Conservation (phyloP, 2,113 vertebrate genomes). For the Rostratula benghalensis region DNA sequence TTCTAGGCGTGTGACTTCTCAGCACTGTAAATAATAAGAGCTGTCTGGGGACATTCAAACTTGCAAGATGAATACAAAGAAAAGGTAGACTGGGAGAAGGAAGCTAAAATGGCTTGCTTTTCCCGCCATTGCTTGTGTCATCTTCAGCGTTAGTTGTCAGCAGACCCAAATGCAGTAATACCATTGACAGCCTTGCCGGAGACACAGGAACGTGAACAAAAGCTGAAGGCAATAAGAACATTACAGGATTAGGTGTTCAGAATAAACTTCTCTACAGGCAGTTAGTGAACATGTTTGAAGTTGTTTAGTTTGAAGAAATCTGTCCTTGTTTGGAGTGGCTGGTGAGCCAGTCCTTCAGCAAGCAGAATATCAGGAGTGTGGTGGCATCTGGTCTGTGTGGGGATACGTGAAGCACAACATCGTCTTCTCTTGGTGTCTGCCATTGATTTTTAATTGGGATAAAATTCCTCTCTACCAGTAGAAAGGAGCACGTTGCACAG, state of each 20-base stretch:
- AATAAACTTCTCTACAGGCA: background rate
- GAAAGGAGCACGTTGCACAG: background rate
- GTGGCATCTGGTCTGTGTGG: background rate
- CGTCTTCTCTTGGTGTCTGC: background rate
- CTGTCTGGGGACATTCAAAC: background rate
- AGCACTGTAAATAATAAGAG: background rate
- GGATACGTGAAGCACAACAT: background rate
- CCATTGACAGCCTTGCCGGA: background rate
- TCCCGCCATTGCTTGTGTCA: background rate
- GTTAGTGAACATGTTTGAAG: background rate
- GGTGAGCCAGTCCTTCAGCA: background rate
- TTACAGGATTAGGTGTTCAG: background rate
- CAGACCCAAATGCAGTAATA: background rate
- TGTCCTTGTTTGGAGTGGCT: background rate
- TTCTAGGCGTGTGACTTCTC: background rate
- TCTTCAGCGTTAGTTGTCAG: background rate
- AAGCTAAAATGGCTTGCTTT: background rate
- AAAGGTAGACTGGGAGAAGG: background rate
- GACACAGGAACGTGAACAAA: background rate
- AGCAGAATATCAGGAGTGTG: background rate
- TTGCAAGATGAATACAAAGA: background rate
- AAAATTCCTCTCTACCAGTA: background rate
- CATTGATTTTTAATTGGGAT: background rate
- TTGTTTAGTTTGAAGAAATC: background rate
- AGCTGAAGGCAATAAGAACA: background rate